Evolutionary conservation across 1,140 invertebrate species (phyloP).

Genomic region (Physella acuta): DNA sequence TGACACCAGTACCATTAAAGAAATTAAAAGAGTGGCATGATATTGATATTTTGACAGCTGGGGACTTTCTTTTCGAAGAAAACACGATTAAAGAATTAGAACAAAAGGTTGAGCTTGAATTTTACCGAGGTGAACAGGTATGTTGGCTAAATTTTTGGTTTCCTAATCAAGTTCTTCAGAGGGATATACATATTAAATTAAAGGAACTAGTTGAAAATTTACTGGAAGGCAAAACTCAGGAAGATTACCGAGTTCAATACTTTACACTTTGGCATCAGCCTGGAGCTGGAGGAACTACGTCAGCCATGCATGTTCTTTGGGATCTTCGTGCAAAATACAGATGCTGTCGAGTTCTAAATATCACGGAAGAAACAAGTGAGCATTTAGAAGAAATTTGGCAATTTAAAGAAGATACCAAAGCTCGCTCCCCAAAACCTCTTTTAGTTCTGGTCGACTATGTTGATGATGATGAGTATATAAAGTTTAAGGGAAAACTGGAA

Average conservation of each 20-base stretch:
- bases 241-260: too few relatives aligned
- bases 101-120: slow-evolving; percentile 26
- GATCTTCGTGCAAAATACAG: slow-evolving; percentile 31
- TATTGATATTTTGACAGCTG: slow-evolving; percentile 20
- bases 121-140: slow-evolving; percentile 2
- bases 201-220: too few relatives aligned
- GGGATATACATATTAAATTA: not conserved
- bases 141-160: not conserved
- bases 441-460: slow-evolving; percentile 37
- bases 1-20: not conserved
- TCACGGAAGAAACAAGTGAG: slow-evolving; percentile 33
- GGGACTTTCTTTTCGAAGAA: not conserved
- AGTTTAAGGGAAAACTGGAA: slow-evolving; percentile 25
- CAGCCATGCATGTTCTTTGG: slow-evolving; percentile 37
- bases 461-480: slow-evolving; percentile 37
- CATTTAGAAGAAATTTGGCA: slow-evolving; percentile 32
- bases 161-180: not conserved
- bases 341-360: slow-evolving; percentile 33
- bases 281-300: slow-evolving; percentile 38
- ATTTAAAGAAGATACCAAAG: slow-evolving; percentile 28
- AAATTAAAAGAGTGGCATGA: slow-evolving; percentile 16
- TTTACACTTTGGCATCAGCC: too few relatives aligned
- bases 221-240: too few relatives aligned
- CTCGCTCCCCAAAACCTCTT: slow-evolving; percentile 32
- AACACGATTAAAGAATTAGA: too few relatives aligned